These are phyloP conservation scores for Watsonalla cultraria DNA, from an alignment of 2,888 invertebrate species.

Conservation along the genomic window DNA sequence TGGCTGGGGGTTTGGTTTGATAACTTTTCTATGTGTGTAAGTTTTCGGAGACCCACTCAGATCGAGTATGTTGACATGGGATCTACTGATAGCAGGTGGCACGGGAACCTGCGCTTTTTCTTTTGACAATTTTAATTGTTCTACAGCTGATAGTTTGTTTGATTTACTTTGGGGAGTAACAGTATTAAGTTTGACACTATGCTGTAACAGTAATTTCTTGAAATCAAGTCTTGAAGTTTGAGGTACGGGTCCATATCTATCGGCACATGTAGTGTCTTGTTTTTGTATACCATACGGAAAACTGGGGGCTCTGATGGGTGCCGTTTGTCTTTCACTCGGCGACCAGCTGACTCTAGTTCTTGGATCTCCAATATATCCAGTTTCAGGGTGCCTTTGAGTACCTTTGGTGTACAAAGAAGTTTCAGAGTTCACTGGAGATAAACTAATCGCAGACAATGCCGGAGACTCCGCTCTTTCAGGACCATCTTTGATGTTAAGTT, in stretches of 20 bases:
- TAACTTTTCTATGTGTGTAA: constrained; percentile 80
- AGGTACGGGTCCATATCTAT: constrained; percentile 80
- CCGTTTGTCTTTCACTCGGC: constrained; percentile 66
- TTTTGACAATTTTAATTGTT: constrained; percentile 84
- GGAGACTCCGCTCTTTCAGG: constrained; percentile 72
- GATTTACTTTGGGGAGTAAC: constrained; percentile 77
- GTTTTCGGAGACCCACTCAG: constrained; percentile 85
- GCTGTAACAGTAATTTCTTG: constrained; percentile 87
- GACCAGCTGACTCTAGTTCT: constrained; percentile 82
- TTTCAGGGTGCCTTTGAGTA: constrained; percentile 76
- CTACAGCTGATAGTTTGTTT: constrained; percentile 85
- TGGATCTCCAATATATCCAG: constrained; percentile 79
- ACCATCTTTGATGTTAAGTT: constrained; percentile 81
- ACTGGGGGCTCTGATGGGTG: constrained; percentile 34
- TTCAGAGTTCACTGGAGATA: constrained; percentile 75
- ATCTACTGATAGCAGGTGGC: constrained; percentile 50
- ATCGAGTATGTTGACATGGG: constrained; percentile 82
- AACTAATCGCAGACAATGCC: constrained; percentile 61
- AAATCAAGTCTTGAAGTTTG: constrained; percentile 91
- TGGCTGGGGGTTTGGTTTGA: constrained; percentile 69
- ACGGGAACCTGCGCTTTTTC: constrained; percentile 63
- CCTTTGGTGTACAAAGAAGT: constrained; percentile 61
- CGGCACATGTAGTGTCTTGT: constrained; percentile 76
- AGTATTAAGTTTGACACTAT: constrained; percentile 82
- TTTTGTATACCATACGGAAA: constrained; percentile 41